These are phyloP conservation scores for Eucera pruinosa DNA, from an alignment of 2,888 invertebrate species.

Conservation along the genomic window DNA sequence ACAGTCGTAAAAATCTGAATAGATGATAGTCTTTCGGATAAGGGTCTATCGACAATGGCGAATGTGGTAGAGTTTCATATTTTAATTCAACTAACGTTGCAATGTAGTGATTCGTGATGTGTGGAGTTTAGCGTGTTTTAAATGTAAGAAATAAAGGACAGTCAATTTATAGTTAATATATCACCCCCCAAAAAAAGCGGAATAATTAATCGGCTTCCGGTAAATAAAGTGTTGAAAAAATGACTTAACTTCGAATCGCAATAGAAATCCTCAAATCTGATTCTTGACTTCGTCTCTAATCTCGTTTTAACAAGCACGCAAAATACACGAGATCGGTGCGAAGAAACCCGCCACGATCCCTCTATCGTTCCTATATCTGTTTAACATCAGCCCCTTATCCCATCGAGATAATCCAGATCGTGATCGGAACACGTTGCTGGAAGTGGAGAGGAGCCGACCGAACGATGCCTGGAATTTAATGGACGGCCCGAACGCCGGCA, in stretches of 20 bases:
- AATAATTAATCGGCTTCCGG: not conserved
- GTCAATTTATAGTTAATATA: too few relatives aligned
- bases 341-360: constrained; percentile 11
- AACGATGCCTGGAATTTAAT: constrained; percentile 23
- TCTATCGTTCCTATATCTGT: constrained; percentile 8
- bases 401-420: constrained; percentile 23
- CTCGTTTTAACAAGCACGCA: constrained; percentile 19
- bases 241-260: not conserved
- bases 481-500: constrained; percentile 17
- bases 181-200: too few relatives aligned
- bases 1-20: too few relatives aligned
- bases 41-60: too few relatives aligned
- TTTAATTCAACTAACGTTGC: too few relatives aligned
- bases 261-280: not conserved
- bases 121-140: too few relatives aligned
- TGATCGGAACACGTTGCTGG: constrained; percentile 14
- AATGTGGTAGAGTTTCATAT: too few relatives aligned
- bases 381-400: constrained; percentile 28
- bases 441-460: not conserved
- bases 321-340: not conserved
- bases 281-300: not conserved
- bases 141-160: too few relatives aligned
- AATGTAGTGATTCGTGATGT: too few relatives aligned
- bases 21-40: too few relatives aligned
- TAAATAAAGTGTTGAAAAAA: too few relatives aligned